Conservation (phyloP, 2,113 vertebrate species). For the Onychostoma macrolepis region DNA sequence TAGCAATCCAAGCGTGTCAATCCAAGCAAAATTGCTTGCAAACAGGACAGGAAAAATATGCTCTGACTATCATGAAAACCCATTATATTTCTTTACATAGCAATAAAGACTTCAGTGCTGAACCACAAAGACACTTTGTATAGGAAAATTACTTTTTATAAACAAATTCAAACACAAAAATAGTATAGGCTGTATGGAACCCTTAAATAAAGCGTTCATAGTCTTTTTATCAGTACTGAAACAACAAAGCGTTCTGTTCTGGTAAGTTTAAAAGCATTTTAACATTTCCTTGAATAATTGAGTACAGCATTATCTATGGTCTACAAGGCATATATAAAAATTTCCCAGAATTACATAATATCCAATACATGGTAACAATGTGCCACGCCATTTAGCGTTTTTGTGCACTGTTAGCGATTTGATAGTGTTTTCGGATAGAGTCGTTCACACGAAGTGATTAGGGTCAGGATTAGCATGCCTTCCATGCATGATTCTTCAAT, state of each 20-base stretch:
- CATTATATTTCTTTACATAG: not conserved
- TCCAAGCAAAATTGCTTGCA: slow-evolving; percentile 10
- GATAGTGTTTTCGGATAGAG: not conserved
- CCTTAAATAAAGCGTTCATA: not conserved
- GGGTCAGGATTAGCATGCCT: not conserved
- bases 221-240: not conserved
- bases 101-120: not conserved
- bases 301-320: not conserved
- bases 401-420: not conserved
- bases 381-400: not conserved
- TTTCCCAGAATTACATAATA: not conserved
- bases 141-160: not conserved
- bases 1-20: not conserved
- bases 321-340: not conserved
- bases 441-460: not conserved
- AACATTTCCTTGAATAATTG: not conserved
- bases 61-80: not conserved
- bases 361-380: not conserved
- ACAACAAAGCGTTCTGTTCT: not conserved
- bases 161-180: not conserved
- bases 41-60: not conserved
- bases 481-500: too few relatives aligned
- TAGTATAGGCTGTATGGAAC: not conserved
- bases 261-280: not conserved
- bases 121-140: not conserved